Evolutionary conservation across 2,888 invertebrate species (phyloP).

Genomic region (Limnephilus auricula): DNA sequence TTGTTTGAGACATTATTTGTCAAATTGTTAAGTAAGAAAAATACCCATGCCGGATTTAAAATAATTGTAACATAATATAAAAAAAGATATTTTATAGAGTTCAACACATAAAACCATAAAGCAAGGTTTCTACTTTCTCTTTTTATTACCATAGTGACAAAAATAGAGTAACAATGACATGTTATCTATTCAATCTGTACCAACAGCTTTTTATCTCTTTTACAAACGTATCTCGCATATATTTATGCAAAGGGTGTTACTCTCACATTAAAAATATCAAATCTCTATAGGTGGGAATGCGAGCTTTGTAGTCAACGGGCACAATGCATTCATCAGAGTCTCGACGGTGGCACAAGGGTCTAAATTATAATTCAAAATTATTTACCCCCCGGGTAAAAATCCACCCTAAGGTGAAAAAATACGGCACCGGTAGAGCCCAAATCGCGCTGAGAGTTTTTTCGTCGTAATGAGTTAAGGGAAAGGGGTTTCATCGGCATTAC

Average conservation of each 20-base stretch:
- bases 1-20: no score
- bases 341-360: conserved; percentile 56
- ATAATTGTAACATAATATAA: no score
- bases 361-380: conserved; percentile 64
- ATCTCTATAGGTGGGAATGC: conserved; percentile 63
- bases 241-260: conserved; percentile 62
- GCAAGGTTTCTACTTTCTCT: not conserved
- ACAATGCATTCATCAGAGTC: conserved; percentile 60
- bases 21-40: no score
- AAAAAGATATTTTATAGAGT: not conserved
- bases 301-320: conserved; percentile 52
- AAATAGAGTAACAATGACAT: not conserved
- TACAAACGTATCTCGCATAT: conserved; percentile 47
- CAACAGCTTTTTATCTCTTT: conserved; percentile 45
- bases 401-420: conserved; percentile 49
- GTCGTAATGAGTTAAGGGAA: conserved; percentile 38
- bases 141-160: conserved; percentile 3
- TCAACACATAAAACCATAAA: not conserved
- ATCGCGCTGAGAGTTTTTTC: conserved; percentile 43
- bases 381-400: conserved; percentile 59
- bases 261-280: conserved; percentile 62
- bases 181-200: conserved; percentile 17
- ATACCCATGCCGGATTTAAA: no score
- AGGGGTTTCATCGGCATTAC: conserved; percentile 32
- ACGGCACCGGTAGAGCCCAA: conserved; percentile 50